Conservation (phyloP, 2,888 invertebrate genomes). For the Microctonus aethiopoides region DNA sequence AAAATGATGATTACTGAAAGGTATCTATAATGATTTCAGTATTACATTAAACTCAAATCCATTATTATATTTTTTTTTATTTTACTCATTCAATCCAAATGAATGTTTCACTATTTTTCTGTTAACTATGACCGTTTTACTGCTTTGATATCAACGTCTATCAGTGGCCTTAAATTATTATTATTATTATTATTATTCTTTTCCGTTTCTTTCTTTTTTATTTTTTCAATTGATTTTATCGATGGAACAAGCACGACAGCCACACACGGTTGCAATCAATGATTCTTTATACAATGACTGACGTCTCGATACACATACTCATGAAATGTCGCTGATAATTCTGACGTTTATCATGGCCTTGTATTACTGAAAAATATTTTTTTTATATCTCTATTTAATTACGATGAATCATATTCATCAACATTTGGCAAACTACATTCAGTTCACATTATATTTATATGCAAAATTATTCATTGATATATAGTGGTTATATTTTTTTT, state of each 20-base stretch:
- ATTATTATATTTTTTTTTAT: background rate
- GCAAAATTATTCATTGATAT: no score
- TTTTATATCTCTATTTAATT: background rate
- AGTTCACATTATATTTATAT: no score
- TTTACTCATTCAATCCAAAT: background rate
- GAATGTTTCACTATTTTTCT: background rate
- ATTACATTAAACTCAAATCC: background rate
- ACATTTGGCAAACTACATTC: no score
- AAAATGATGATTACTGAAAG: background rate
- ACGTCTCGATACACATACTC: constrained; percentile 11
- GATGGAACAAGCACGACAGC: background rate
- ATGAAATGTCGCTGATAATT: constrained; percentile 17
- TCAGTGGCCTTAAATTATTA: constrained; percentile 4
- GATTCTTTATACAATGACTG: constrained; percentile 5
- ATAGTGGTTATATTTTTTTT: background rate
- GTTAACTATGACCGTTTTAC: background rate
- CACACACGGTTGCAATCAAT: constrained; percentile 14
- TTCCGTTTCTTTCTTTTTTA: background rate
- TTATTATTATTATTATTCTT: background rate
- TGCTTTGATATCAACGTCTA: background rate
- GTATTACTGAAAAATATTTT: background rate
- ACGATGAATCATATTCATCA: background rate
- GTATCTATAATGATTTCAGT: background rate
- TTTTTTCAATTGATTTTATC: constrained; percentile 7
- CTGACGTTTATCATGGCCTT: constrained; percentile 8